These are phyloP conservation scores for Sebastes hopkinsi DNA, from an alignment of 2,797 vertebrate species.

Conservation along the genomic window DNA sequence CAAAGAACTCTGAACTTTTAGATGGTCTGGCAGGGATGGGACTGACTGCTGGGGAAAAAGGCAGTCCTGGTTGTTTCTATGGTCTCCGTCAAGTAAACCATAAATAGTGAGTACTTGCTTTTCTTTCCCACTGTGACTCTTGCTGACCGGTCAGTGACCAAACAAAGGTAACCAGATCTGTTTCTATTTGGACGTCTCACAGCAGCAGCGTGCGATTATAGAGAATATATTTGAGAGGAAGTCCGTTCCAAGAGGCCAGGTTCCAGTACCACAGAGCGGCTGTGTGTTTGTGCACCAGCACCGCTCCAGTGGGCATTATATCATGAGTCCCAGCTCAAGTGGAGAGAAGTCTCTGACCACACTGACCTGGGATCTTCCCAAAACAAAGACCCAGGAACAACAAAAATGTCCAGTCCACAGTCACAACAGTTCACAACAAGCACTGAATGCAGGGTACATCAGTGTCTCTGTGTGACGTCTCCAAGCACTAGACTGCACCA, in stretches of 20 bases:
- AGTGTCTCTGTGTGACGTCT: neutral
- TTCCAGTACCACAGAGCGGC: constrained; percentile 40
- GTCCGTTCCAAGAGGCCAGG: constrained; percentile 26
- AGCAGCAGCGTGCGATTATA: constrained; percentile 36
- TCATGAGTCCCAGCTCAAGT: constrained; percentile 53
- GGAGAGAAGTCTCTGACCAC: constrained; percentile 47
- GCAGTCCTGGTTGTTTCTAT: neutral
- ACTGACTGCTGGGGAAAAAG: neutral
- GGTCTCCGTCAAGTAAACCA: constrained; percentile 17
- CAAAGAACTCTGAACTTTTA: neutral
- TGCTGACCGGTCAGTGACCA: constrained; percentile 51
- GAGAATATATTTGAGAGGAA: constrained; percentile 45
- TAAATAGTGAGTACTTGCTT: constrained; percentile 19
- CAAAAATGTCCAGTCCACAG: neutral
- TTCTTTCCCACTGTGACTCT: constrained; percentile 27
- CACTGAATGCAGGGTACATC: neutral
- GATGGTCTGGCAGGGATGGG: neutral
- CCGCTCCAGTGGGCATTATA: constrained; percentile 39
- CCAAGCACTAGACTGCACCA: neutral
- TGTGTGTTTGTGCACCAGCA: constrained; percentile 48
- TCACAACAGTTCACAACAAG: neutral
- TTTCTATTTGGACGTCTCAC: constrained; percentile 60
- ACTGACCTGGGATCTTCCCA: constrained; percentile 27
- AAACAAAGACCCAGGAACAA: constrained; percentile 32
- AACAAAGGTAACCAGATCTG: constrained; percentile 51